A percentile compares a stretch with the other conserved stretches of the same genome.
These are phyloP conservation scores for Pammene fasciana DNA, from an alignment of 2,888 invertebrate genomes.

Conservation along the genomic window DNA sequence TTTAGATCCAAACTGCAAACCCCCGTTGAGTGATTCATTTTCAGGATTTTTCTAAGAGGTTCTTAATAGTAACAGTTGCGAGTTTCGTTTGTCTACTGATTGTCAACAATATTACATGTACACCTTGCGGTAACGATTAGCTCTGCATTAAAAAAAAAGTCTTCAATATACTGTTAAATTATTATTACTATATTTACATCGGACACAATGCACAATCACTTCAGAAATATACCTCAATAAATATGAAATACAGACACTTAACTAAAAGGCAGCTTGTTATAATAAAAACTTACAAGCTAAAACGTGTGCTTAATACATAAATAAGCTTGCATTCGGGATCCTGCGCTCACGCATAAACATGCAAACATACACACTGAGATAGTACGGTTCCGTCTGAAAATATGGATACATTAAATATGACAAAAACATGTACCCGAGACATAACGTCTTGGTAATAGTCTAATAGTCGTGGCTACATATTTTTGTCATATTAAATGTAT, in stretches of 20 bases:
- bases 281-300: conserved; percentile 59
- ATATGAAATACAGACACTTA: conserved; percentile 61
- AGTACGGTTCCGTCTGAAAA: too few species aligned
- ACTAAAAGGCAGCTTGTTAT: conserved; percentile 60
- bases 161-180: background rate
- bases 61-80: too few species aligned
- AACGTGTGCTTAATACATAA: conserved; percentile 50
- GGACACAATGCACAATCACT: conserved; percentile 40
- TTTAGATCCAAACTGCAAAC: too few species aligned
- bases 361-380: conserved; percentile 7
- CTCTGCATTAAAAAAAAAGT: too few species aligned
- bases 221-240: conserved; percentile 53
- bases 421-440: too few species aligned
- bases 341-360: conserved; percentile 54
- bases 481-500: too few species aligned
- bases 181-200: conserved; percentile 15
- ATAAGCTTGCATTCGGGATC: conserved; percentile 55
- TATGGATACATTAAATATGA: too few species aligned
- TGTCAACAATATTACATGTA: background rate
- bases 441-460: too few species aligned
- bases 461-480: too few species aligned
- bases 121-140: background rate
- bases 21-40: too few species aligned
- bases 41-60: too few species aligned
- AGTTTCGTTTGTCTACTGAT: too few species aligned